These are phyloP conservation scores for Metallyticus violacea DNA, from an alignment of 2,888 invertebrate genomes.

Conservation along the genomic window DNA sequence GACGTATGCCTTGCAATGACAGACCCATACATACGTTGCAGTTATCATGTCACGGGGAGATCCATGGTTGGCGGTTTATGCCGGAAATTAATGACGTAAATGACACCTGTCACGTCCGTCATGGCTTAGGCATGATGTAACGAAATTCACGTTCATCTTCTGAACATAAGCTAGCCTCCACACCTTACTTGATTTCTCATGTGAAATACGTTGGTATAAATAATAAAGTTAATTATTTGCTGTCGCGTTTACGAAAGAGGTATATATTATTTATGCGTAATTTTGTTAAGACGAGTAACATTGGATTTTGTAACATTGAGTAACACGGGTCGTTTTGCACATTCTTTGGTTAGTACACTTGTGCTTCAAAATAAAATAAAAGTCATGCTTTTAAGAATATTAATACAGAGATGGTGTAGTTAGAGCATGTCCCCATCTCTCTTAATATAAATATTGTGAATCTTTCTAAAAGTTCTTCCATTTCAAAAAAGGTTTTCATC, in stretches of 20 bases:
- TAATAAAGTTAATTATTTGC: not conserved
- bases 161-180: not conserved
- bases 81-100: not conserved
- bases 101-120: not conserved
- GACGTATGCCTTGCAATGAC: not conserved
- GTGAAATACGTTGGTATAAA: not conserved
- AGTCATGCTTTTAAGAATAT: too few species aligned
- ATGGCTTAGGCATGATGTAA: not conserved
- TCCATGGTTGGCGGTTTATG: not conserved
- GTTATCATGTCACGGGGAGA: not conserved
- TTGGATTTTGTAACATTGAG: too few species aligned
- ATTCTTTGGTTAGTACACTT: too few species aligned
- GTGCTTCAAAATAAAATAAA: too few species aligned
- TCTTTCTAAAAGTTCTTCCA: too few species aligned
- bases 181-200: not conserved
- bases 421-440: too few species aligned
- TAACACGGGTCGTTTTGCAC: too few species aligned
- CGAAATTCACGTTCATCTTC: not conserved
- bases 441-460: too few species aligned
- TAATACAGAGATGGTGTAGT: too few species aligned
- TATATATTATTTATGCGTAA: not conserved
- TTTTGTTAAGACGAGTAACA: too few species aligned
- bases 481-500: too few species aligned
- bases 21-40: not conserved
- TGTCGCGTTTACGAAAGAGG: not conserved